phyloP scores from a whole-genome alignment of 2,113 vertebrate genomes.

The Hipposideros armiger region DNA sequence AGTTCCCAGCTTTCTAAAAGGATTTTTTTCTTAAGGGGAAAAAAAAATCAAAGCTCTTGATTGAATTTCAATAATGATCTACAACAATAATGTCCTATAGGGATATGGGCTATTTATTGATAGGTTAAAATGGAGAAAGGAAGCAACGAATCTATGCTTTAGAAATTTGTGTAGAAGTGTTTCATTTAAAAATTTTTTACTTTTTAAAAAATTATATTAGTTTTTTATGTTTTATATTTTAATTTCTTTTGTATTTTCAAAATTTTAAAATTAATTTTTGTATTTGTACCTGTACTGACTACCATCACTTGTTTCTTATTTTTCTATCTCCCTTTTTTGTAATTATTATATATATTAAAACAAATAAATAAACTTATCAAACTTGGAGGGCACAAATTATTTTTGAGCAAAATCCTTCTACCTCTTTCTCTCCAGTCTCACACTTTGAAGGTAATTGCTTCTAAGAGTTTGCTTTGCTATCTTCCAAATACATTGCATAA shows the following conservation, averaged over 20 bases:
- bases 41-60: neutral
- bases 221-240: neutral
- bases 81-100: neutral
- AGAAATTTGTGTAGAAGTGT: neutral
- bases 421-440: neutral
- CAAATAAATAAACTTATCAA: neutral
- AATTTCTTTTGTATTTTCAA: neutral
- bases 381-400: neutral
- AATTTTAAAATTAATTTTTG: neutral
- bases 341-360: neutral
- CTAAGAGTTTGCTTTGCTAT: neutral
- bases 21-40: constrained; percentile 15
- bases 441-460: neutral
- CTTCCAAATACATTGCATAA: neutral
- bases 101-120: neutral
- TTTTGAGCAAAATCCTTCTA: constrained; percentile 5
- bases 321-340: neutral
- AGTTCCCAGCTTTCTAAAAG: neutral
- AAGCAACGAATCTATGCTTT: neutral
- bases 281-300: neutral
- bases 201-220: neutral
- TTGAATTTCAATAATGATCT: neutral
- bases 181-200: neutral
- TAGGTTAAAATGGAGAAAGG: constrained; percentile 3
- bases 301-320: neutral